Evolutionary conservation across 2,888 invertebrate species (phyloP), one percentile per base, ranked within the genome.

Genomic region (Hirtodrosophila histrioides): DNA sequence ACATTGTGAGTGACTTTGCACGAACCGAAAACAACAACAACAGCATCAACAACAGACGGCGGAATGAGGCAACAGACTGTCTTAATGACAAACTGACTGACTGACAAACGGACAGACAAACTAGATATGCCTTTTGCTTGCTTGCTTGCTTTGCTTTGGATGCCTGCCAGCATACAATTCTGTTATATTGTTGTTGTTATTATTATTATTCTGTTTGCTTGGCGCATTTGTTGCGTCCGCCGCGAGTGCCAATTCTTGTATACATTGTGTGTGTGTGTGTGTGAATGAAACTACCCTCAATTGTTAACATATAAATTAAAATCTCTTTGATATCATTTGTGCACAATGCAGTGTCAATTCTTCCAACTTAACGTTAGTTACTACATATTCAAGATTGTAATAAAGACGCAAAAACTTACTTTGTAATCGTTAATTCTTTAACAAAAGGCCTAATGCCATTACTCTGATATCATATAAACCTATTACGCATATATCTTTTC

Each of bases 1-100:
- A 64, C 69, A 60, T 69, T 72, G 54, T 56, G 56, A 72, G 56
- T 72, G 73, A 77, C 75, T 56, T 44, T 17, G 56, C 73, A 68
- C 75, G 73, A 76, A 75, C 40, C 29, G 44, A 36, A 3, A 31
- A 5, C 27, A 27, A 27, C 27, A 27, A 27, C 10, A 8, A 10
- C 10, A 36, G 2, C 10, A n/a, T n/a, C 27, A 27, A 27, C 27
- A 35, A n/a, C 35, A 35, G 7, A 35, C 6, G 27, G 6, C 27
- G 3, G 7, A 8, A 17, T 10, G 24, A 41, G 10, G 12, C 39
- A 41, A 29, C 33, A 3, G 31, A 31, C 31, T 31, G 31, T 6
- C 9, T 7, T 3, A 31, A 7, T 31, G 31, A 31, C 31, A 9
- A 33, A 9, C 49, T 66, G 66, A 48, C 43, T 49, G 45, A 41